Base-by-base conservation (phyloP, 92 coral and sea anemone species). In the Blastomussa wellsi region DNA sequence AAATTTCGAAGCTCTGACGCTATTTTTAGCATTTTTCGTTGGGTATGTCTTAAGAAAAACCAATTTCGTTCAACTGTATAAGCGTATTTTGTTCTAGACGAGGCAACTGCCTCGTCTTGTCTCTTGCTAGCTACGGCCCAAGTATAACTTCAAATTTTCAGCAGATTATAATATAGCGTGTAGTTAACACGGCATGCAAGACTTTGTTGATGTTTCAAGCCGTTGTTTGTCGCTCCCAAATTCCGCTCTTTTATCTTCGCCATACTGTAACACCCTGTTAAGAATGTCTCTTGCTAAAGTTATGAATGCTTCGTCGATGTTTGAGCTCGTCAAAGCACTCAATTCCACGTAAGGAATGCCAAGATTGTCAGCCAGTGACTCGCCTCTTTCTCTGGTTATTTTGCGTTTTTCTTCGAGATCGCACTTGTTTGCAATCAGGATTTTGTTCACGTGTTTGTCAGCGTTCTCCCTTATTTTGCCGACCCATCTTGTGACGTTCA, bases 401-500 rank as follows among this genome's bases (percentile, higher is more conserved):
- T 83, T 83, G 7, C 98, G 90, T 53, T 89, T 91, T 14, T 87
- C 92, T 31, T 90, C 91, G 37, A 94, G 55, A 82, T 96, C 98
- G 77, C 98, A 96, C 90, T 96, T 96, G 90, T 94, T 96, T 13
- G 92, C 98, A 19, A 96, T 67, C 35, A 96, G 91, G 91, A 96
- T 86, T 79, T 92, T 90, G 64, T 91, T 92, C 7, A 96, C 98
- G 77, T 96, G 94, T 81, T 91, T 93, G 44, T 87, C 93, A 9
- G 98, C 94, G 84, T 96, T 92, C 39, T 96, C 98, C 22, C 90
- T 92, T 53, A 96, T 94, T 80, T 95, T 93, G 52, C 81, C 77
- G 53, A 94, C 80, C 98, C 98, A 96, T 74, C 91, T 96, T 39
- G 95, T 79, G 19, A 96, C 90, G 72, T 88, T 94, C 51, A 79